phyloP scores from a whole-genome alignment of 2,113 vertebrate species.

The Ctenodactylus gundi region DNA sequence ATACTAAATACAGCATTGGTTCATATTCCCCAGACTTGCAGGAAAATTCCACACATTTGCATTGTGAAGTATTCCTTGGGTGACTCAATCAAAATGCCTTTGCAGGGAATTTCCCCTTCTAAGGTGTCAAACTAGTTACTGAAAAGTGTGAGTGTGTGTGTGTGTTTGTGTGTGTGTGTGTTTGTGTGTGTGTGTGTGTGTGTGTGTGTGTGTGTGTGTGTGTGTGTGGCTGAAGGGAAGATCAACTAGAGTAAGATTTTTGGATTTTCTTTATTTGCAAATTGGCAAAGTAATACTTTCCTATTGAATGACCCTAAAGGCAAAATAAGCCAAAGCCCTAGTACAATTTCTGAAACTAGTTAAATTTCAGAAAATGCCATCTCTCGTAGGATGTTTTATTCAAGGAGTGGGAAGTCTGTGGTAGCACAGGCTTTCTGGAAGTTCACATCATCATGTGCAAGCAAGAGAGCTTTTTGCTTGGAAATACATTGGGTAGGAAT shows the following conservation, averaged over 20 bases:
- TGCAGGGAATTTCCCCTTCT: not conserved
- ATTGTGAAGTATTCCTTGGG: constrained; percentile 9
- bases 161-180: too few species aligned
- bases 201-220: too few species aligned
- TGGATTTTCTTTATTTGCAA: not conserved
- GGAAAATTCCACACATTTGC: constrained; percentile 20
- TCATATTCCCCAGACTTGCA: not conserved
- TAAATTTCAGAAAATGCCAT: constrained; percentile 14
- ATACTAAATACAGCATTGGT: not conserved
- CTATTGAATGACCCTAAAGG: not conserved
- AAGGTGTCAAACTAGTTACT: not conserved
- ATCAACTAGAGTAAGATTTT: constrained; percentile 1
- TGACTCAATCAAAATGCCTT: not conserved
- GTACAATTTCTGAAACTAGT: not conserved
- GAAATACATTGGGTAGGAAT: not conserved
- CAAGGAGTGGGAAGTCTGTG: not conserved
- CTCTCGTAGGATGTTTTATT: not conserved
- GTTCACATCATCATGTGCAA: not conserved
- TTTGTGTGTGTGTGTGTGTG: too few species aligned
- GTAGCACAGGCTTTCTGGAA: not conserved
- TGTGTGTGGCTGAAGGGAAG: too few species aligned
- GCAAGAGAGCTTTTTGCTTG: not conserved
- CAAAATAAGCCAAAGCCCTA: not conserved
- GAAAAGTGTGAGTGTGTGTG: too few species aligned
- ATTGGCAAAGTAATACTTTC: not conserved